A percentile compares a stretch with the other conserved stretches of the same genome.
Conservation (phyloP, 2,797 vertebrate species). For the Agapornis canus region DNA sequence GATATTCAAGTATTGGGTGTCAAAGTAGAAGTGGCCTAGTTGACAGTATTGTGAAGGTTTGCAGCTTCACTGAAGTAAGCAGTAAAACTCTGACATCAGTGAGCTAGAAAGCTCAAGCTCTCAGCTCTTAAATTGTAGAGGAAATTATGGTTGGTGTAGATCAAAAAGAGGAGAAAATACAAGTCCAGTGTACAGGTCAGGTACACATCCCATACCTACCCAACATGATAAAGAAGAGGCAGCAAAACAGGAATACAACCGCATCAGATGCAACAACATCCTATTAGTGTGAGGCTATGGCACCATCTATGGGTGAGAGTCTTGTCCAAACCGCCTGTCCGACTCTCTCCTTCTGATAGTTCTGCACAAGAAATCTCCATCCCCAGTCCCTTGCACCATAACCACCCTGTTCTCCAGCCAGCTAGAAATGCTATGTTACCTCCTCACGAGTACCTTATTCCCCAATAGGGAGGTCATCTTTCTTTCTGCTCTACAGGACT, state of each 20-base stretch:
- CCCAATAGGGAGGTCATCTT: neutral
- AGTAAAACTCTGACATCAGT: neutral
- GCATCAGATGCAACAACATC: too few relatives aligned
- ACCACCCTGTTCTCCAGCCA: rapidly evolving
- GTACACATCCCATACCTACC: neutral
- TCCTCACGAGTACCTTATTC: neutral
- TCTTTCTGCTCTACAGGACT: neutral
- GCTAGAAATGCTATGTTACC: neutral
- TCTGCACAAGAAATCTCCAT: neutral
- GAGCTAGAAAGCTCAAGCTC: neutral
- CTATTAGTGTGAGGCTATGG: neutral
- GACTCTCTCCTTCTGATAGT: neutral
- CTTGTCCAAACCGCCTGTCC: neutral
- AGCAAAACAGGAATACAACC: rapidly evolving
- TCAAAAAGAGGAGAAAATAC: neutral
- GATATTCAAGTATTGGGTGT: neutral
- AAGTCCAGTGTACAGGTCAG: neutral
- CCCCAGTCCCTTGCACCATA: neutral
- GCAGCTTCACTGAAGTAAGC: neutral
- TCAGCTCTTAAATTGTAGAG: neutral
- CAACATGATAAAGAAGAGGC: neutral
- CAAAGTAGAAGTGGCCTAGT: neutral
- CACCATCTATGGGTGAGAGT: neutral
- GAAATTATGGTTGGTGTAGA: neutral
- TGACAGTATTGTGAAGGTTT: rapidly evolving